Conservation (phyloP, 2,888 invertebrate genomes). For the Oscheius sp. region DNA sequence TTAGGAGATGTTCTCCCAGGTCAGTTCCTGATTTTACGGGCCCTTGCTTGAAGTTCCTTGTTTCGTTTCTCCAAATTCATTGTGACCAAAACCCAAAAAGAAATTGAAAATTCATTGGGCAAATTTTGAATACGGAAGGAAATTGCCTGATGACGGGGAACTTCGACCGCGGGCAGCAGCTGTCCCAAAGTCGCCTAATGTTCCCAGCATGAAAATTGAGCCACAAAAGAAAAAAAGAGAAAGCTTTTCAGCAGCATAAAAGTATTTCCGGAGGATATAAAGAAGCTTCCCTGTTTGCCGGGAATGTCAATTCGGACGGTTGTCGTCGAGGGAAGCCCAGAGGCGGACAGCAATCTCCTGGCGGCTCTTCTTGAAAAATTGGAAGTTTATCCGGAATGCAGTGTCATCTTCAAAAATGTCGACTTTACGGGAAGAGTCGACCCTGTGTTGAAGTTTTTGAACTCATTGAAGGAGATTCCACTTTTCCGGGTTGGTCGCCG, state of each 20-base stretch:
- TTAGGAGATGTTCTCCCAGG: neutral
- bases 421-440: conserved; percentile 4
- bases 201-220: neutral
- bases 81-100: no score
- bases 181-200: neutral
- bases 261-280: conserved; percentile 1
- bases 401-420: conserved; percentile 15
- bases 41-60: no score
- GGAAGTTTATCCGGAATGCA: conserved; percentile 6
- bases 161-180: conserved; percentile 17
- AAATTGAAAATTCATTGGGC: no score
- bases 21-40: neutral
- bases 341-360: neutral
- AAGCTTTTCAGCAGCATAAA: conserved; percentile 8
- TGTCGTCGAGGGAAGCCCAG: conserved; percentile 11
- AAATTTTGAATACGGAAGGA: neutral
- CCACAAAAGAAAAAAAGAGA: neutral
- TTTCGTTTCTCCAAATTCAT: no score
- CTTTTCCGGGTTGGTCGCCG: neutral
- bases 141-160: neutral
- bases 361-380: neutral
- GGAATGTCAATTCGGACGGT: conserved; percentile 6
- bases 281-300: neutral
- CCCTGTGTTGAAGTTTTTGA: neutral
- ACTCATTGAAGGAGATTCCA: conserved; percentile 6